Percentiles rank a stretch among this genome's conserved stretches.
These are phyloP conservation scores for Montipora capricornis DNA, from an alignment of 64 coral and sea anemone species.

Conservation along the genomic window DNA sequence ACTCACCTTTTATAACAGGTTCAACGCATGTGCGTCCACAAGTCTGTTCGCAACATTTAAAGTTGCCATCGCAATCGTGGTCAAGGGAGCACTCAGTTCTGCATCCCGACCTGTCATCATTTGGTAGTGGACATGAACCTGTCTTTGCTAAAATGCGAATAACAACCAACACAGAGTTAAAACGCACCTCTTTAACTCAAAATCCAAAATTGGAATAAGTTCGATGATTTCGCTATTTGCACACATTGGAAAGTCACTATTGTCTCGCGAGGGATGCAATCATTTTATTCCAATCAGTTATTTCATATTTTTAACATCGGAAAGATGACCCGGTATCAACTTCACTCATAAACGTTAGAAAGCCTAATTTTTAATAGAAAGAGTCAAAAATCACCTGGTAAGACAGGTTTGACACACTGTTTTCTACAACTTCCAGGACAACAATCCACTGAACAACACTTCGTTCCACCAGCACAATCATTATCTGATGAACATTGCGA, in stretches of 20 bases:
- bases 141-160: conserved; percentile 24
- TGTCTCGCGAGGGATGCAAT: no score
- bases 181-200: no score
- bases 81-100: conserved; percentile 55
- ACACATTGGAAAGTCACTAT: no score
- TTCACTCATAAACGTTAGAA: no score
- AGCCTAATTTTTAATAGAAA: background rate
- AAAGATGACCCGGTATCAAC: no score
- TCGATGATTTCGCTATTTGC: no score
- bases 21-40: conserved; percentile 52
- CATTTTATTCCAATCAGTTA: no score
- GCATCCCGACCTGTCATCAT: conserved; percentile 6
- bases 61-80: conserved; percentile 39
- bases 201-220: no score
- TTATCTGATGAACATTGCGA: conserved; percentile 34
- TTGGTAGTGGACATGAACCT: conserved; percentile 35
- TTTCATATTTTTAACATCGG: no score
- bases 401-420: conserved; percentile 47
- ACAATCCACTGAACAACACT: conserved; percentile 62
- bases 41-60: conserved; percentile 53
- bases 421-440: conserved; percentile 42
- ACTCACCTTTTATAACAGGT: conserved; percentile 39
- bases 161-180: background rate
- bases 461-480: conserved; percentile 56
- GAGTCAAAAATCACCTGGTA: conserved; percentile 7